A percentile compares a stretch with the other conserved stretches of the same genome.
Conservation (phyloP, 1,140 invertebrate species). For the Aphidius ervi region DNA sequence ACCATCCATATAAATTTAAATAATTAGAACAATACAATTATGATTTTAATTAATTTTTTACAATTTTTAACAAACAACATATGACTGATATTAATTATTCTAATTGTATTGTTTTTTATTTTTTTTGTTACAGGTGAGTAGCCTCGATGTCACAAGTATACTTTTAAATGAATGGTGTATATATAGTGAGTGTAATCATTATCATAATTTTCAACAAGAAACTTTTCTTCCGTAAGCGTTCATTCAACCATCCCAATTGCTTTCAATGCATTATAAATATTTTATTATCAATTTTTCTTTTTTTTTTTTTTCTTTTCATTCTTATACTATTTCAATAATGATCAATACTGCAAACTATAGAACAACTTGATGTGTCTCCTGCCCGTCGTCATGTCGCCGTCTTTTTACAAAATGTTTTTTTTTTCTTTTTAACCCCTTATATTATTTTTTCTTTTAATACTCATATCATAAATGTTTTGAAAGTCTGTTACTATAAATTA, state of each 20-base stretch:
- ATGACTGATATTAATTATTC: background rate
- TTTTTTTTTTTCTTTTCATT: background rate
- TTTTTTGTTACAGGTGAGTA: conserved; percentile 26
- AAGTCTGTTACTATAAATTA: too few species aligned
- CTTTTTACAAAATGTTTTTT: background rate
- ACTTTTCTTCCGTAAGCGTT: conserved; percentile 1
- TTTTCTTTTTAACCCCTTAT: background rate
- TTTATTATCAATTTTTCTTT: conserved; percentile 2
- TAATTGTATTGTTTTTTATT: conserved; percentile 13
- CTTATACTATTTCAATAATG: conserved; percentile 9
- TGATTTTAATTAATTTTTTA: too few species aligned
- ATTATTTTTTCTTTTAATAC: background rate
- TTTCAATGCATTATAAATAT: too few species aligned
- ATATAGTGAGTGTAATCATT: conserved; percentile 18
- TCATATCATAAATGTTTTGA: too few species aligned
- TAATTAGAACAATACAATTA: too few species aligned
- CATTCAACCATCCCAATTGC: background rate
- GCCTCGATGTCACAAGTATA: background rate
- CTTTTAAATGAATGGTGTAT: conserved; percentile 6
- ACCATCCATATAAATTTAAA: too few species aligned
- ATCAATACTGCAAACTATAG: background rate
- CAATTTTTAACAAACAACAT: too few species aligned
- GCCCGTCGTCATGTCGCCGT: background rate
- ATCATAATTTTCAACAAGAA: conserved; percentile 15
- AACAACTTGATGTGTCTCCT: too few species aligned